Conservation (phyloP, 2,113 vertebrate species). For the Redunca redunca region DNA sequence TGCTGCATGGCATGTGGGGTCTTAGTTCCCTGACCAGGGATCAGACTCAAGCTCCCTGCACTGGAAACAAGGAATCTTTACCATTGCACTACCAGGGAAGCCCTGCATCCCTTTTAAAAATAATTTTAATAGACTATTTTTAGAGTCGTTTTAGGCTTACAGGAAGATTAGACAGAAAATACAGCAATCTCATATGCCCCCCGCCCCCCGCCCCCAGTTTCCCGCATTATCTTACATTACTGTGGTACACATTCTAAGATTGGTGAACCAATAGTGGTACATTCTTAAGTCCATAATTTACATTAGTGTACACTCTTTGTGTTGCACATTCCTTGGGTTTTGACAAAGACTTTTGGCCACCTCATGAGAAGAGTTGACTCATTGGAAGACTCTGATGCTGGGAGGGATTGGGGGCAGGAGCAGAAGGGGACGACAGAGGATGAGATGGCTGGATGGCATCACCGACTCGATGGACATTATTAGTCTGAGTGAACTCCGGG, state of each 20-base stretch:
- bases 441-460: too few species aligned
- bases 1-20: not conserved
- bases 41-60: not conserved
- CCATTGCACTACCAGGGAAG: not conserved
- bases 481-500: too few species aligned
- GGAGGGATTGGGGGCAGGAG: too few species aligned
- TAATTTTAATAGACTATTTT: not conserved
- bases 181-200: not conserved
- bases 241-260: accelerated
- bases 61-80: not conserved
- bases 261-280: accelerated
- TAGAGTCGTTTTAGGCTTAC: not conserved
- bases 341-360: not conserved
- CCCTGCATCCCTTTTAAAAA: not conserved
- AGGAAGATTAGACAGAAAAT: not conserved
- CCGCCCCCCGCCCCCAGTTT: too few species aligned
- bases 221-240: not conserved
- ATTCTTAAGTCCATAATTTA: not conserved
- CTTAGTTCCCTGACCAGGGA: not conserved
- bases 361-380: too few species aligned
- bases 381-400: too few species aligned
- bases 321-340: not conserved
- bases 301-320: not conserved
- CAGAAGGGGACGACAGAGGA: too few species aligned
- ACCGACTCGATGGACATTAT: too few species aligned